phyloP scores from a whole-genome alignment of 1,140 invertebrate species.

The Drosophila insularis region DNA sequence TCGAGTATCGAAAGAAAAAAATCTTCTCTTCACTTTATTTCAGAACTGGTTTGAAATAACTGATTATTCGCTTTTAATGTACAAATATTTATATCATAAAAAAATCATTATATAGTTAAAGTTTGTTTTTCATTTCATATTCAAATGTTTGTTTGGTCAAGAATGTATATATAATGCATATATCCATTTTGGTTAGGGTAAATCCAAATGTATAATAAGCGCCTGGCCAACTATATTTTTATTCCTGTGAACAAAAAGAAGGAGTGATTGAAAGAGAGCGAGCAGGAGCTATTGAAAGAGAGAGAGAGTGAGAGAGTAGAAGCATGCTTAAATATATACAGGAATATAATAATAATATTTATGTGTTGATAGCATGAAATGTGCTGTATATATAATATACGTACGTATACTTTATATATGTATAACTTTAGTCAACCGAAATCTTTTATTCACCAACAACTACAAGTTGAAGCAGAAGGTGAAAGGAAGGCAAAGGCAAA shows the following conservation, averaged over 20 bases:
- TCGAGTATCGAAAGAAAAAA: too few species aligned
- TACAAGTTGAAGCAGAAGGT: conserved; percentile 11
- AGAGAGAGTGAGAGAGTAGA: neutral
- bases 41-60: too few species aligned
- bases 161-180: too few species aligned
- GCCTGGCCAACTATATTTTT: conserved; percentile 35
- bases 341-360: conserved; percentile 72
- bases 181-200: neutral
- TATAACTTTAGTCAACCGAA: conserved; percentile 51
- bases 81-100: too few species aligned
- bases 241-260: conserved; percentile 27
- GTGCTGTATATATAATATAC: conserved; percentile 60
- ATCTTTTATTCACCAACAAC: conserved; percentile 46
- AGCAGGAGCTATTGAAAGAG: neutral
- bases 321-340: conserved; percentile 32
- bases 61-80: too few species aligned
- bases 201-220: neutral
- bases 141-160: too few species aligned
- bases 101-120: too few species aligned
- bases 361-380: conserved; percentile 79
- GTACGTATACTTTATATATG: neutral
- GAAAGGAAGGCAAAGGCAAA: neutral
- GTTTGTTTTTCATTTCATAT: too few species aligned
- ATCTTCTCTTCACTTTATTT: too few species aligned
- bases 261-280: neutral